Evolutionary conservation across 2,888 invertebrate genomes (phyloP).

Genomic region (Oxyteleia sp.): DNA sequence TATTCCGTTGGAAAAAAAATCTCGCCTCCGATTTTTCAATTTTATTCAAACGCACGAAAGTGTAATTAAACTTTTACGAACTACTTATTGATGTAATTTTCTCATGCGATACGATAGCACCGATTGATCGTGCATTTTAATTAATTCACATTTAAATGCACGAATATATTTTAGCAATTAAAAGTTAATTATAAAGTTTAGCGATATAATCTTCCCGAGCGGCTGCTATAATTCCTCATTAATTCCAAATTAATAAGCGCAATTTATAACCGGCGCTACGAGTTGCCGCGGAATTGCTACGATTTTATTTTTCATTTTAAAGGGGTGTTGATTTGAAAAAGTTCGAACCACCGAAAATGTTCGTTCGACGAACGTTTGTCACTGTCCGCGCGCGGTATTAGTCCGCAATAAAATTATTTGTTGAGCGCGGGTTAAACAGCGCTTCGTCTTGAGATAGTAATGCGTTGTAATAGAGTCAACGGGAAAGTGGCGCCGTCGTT

Average conservation of each 20-base stretch:
- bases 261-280: conserved; percentile 45
- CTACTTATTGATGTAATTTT: conserved; percentile 50
- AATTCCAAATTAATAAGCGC: conserved; percentile 56
- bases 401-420: conserved; percentile 46
- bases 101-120: conserved; percentile 47
- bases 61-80: conserved; percentile 19
- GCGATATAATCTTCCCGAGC: conserved; percentile 22
- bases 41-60: conserved; percentile 18
- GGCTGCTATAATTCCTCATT: conserved; percentile 45
- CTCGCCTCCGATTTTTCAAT: conserved; percentile 45
- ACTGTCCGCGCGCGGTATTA: background rate
- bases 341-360: background rate
- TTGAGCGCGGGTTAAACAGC: conserved; percentile 44
- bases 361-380: background rate
- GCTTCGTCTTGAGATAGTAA: conserved; percentile 16
- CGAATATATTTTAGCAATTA: conserved; percentile 57
- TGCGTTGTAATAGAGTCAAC: conserved; percentile 34
- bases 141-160: conserved; percentile 42
- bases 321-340: conserved; percentile 9
- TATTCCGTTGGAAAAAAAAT: conserved; percentile 12
- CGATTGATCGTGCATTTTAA: conserved; percentile 24
- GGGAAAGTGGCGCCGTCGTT: conserved; percentile 1
- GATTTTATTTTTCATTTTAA: background rate
- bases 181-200: conserved; percentile 52
- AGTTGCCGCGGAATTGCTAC: background rate